Percentiles rank a stretch among this genome's conserved stretches.
These are phyloP conservation scores for Magallana angulata DNA, from an alignment of 1,140 invertebrate genomes.

Conservation along the genomic window DNA sequence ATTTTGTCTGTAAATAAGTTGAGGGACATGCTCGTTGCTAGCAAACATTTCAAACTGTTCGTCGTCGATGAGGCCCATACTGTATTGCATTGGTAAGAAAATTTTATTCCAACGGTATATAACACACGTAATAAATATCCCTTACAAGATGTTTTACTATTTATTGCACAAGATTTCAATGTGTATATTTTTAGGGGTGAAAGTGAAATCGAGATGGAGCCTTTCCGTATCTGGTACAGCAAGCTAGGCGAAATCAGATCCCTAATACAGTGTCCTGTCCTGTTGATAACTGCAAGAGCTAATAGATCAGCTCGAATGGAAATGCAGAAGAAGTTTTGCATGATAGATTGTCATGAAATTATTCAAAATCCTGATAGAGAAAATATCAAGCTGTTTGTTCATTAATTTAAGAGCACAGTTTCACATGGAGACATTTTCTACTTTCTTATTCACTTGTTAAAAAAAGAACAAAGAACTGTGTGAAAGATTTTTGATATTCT, in stretches of 20 bases:
- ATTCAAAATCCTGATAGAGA: slow-evolving; percentile 46
- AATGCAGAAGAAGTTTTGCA: slow-evolving; percentile 49
- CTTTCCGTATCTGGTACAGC: slow-evolving; percentile 38
- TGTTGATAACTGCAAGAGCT: slow-evolving; percentile 43
- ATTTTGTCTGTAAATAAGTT: too few relatives aligned
- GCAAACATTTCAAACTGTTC: too few relatives aligned
- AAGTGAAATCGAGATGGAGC: background rate
- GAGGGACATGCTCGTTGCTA: background rate
- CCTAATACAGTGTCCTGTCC: slow-evolving; percentile 17
- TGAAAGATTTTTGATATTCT: background rate
- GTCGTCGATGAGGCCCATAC: too few relatives aligned
- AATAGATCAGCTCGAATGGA: slow-evolving; percentile 38
- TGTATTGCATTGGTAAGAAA: background rate
- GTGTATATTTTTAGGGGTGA: slow-evolving; percentile 37
- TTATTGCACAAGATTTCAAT: background rate
- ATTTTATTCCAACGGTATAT: background rate
- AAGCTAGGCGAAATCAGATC: slow-evolving; percentile 44
- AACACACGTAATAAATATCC: too few relatives aligned
- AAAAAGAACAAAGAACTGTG: too few relatives aligned
- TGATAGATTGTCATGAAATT: background rate
- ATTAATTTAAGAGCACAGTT: slow-evolving; percentile 24
- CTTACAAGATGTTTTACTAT: too few relatives aligned
- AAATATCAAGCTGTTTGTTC: slow-evolving; percentile 56
- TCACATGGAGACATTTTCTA: slow-evolving; percentile 41
- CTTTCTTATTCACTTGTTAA: slow-evolving; percentile 40